phyloP scores from a whole-genome alignment of 2,888 invertebrate genomes.

The Caenorhabditis wallacei region DNA sequence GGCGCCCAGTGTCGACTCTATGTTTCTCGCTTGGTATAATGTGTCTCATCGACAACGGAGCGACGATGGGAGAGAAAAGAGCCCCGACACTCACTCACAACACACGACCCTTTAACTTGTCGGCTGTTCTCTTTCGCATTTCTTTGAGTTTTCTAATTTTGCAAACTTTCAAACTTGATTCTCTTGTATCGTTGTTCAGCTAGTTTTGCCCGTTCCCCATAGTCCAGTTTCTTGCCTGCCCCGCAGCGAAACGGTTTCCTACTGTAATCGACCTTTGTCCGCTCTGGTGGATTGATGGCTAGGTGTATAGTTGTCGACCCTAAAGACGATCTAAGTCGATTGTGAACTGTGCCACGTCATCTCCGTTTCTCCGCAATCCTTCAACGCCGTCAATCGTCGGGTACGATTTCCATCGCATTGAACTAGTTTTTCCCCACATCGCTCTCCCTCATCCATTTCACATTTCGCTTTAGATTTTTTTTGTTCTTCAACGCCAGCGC shows the following conservation, averaged over 20 bases:
- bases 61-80: slow-evolving; percentile 17
- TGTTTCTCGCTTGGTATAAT: slow-evolving; percentile 58
- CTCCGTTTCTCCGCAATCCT: slow-evolving; percentile 20
- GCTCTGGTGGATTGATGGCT: slow-evolving; percentile 8
- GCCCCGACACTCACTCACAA: slow-evolving; percentile 6
- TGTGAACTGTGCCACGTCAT: slow-evolving; percentile 42
- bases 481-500: not conserved
- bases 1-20: slow-evolving; percentile 46
- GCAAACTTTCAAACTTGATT: not conserved
- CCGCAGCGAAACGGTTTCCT: not conserved
- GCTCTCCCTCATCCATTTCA: slow-evolving; percentile 25
- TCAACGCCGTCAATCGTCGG: slow-evolving; percentile 1
- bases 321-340: slow-evolving; percentile 12
- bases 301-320: slow-evolving; percentile 15
- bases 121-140: not conserved
- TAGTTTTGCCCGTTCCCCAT: not conserved
- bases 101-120: slow-evolving; percentile 16
- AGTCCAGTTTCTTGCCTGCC: not conserved
- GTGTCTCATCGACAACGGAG: slow-evolving; percentile 34
- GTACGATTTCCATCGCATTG: slow-evolving; percentile 57
- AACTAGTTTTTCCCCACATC: slow-evolving; percentile 45
- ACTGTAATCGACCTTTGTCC: slow-evolving; percentile 34
- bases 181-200: not conserved
- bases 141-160: slow-evolving; percentile 1
- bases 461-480: slow-evolving; percentile 23